Conservation (phyloP, 1,140 invertebrate species). For the Tetramorium alpestre region DNA sequence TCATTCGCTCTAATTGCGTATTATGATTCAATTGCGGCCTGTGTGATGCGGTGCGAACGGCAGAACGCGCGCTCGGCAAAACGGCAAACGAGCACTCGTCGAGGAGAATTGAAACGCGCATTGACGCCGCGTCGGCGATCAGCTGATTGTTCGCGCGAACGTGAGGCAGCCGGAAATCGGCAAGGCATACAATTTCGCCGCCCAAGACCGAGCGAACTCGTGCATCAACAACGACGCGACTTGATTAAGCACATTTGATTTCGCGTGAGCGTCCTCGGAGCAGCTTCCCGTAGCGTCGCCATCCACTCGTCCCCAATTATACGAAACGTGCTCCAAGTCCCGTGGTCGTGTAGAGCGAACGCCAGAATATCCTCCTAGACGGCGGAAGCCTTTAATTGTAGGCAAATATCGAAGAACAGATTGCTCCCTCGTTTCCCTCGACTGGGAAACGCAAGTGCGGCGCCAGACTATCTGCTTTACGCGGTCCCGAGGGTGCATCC, state of each 20-base stretch:
- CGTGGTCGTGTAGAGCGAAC: neutral
- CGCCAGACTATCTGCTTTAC: constrained; percentile 40
- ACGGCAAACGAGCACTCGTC: constrained; percentile 3
- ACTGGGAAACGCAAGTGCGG: constrained; percentile 26
- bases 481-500: constrained; percentile 16
- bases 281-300: neutral
- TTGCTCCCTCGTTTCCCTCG: constrained; percentile 57
- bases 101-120: neutral
- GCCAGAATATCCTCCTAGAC: constrained; percentile 13
- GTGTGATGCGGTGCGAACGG: neutral
- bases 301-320: neutral
- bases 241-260: constrained; percentile 20
- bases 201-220: neutral
- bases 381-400: constrained; percentile 23
- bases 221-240: neutral
- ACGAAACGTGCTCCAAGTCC: neutral
- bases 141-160: neutral
- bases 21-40: constrained; percentile 43
- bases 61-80: neutral
- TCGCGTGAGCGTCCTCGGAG: neutral
- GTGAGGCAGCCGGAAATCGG: neutral
- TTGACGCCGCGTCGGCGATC: neutral
- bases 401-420: constrained; percentile 67
- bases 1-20: constrained; percentile 60
- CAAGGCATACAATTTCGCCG: neutral